Evolutionary conservation across 2,797 vertebrate species (phyloP).

Genomic region (Erithacus rubecula): DNA sequence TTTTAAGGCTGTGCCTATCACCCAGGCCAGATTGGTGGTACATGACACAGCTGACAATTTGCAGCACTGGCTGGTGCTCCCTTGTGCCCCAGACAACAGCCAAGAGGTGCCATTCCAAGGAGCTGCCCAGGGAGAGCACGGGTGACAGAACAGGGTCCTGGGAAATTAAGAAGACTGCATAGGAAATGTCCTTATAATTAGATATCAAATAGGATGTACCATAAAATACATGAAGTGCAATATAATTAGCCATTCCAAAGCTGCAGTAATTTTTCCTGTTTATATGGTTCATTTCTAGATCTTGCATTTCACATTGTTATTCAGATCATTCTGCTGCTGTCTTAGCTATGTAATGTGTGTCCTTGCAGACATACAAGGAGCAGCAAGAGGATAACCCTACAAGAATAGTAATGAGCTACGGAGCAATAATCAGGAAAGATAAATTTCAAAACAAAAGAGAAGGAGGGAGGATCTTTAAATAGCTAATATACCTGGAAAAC

Average conservation of each 20-base stretch:
- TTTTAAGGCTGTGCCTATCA: neutral
- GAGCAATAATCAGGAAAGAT: neutral
- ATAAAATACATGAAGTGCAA: neutral
- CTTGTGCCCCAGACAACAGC: neutral
- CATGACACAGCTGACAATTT: neutral
- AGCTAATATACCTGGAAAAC: neutral
- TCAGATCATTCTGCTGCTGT: neutral
- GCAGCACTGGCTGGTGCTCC: neutral
- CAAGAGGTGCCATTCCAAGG: neutral
- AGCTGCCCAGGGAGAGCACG: neutral
- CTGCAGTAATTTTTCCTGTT: neutral
- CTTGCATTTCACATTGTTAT: constrained; percentile 1
- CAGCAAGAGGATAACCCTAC: neutral
- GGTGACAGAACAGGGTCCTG: neutral
- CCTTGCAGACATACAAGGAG: constrained; percentile 2
- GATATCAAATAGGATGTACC: constrained; percentile 6
- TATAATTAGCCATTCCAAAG: neutral
- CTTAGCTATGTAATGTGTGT: neutral
- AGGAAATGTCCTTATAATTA: neutral
- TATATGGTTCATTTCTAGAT: neutral
- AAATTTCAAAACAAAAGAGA: neutral
- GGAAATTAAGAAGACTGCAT: neutral
- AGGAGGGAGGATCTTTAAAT: neutral
- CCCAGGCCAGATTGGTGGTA: neutral
- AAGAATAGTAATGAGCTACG: neutral